A percentile compares a stretch with the other conserved stretches of the same genome.
These are phyloP conservation scores for Drosophila suzukii DNA, from an alignment of 1,140 invertebrate species.

Conservation along the genomic window DNA sequence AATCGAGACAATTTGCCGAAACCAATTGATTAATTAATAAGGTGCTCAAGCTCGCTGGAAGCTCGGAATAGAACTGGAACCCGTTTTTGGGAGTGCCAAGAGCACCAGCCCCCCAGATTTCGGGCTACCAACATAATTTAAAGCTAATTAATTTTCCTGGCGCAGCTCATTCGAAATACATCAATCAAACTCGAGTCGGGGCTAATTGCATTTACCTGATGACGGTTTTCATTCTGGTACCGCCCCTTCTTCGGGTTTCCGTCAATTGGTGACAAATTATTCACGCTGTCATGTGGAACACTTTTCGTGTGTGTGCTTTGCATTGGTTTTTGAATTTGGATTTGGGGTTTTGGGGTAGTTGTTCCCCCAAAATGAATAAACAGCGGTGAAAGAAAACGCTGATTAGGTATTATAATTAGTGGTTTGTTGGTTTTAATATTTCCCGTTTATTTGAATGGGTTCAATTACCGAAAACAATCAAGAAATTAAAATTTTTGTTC, in stretches of 20 bases:
- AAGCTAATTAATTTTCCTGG: conserved; percentile 61
- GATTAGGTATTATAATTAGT: conserved; percentile 52
- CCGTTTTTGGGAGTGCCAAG: conserved; percentile 15
- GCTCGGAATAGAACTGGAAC: conserved; percentile 3
- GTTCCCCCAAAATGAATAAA: conserved; percentile 23
- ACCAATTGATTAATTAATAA: conserved; percentile 45
- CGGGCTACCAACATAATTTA: conserved; percentile 50
- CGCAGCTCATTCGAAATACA: conserved; percentile 63
- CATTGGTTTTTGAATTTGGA: conserved; percentile 32
- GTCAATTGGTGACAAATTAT: conserved; percentile 61
- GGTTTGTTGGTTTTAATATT: conserved; percentile 41
- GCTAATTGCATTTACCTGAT: conserved; percentile 64
- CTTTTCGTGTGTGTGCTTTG: conserved; percentile 18
- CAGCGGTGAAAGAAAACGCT: conserved; percentile 40
- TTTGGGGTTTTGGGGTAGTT: conserved; percentile 8
- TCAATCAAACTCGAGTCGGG: conserved; percentile 42
- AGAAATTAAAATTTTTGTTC: conserved; percentile 15
- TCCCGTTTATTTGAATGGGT: conserved; percentile 16
- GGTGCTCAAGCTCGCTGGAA: conserved; percentile 14
- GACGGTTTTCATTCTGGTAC: conserved; percentile 54
- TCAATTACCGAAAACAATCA: conserved; percentile 40
- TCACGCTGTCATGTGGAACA: conserved; percentile 56
- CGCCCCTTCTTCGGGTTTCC: conserved; percentile 1
- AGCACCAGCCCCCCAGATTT: conserved; percentile 4
- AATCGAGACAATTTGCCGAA: conserved; percentile 16